phyloP scores from a whole-genome alignment of 2,113 vertebrate genomes.

The Narcine bancroftii region DNA sequence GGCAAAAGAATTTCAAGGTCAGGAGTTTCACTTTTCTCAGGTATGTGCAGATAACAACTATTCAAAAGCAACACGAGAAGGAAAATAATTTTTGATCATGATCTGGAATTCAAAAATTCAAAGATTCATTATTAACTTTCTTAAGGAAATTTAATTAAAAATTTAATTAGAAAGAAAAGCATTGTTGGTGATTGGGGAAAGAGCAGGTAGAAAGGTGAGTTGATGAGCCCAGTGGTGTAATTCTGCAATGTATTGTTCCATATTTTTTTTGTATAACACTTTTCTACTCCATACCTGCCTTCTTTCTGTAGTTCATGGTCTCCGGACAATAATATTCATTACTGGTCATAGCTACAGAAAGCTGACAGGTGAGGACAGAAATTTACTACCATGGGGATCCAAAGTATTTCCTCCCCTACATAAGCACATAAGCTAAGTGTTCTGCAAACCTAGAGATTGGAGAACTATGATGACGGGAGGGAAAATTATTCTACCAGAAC shows the following conservation, averaged over 20 bases:
- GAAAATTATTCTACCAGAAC: background rate
- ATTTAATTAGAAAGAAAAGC: background rate
- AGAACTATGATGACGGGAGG: background rate
- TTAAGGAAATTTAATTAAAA: background rate
- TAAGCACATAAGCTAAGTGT: background rate
- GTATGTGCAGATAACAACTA: too few relatives aligned
- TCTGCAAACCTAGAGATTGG: background rate
- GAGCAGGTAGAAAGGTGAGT: background rate
- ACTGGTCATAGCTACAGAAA: background rate
- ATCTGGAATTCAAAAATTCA: background rate
- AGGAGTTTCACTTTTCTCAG: too few relatives aligned
- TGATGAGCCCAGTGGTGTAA: background rate
- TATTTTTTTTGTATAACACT: background rate
- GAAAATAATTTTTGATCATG: background rate
- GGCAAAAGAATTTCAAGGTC: too few relatives aligned
- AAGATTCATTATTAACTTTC: background rate
- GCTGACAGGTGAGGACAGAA: background rate
- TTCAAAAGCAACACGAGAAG: background rate
- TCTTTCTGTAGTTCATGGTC: background rate
- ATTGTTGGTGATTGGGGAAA: background rate
- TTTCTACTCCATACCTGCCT: background rate
- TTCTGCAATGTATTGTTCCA: too few relatives aligned
- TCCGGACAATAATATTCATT: background rate
- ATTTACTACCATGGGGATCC: background rate
- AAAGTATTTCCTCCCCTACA: background rate